Percentiles rank a stretch among this genome's conserved stretches.
These are phyloP conservation scores for Gymnothorax javanicus DNA, from an alignment of 2,797 vertebrate species.

Conservation along the genomic window DNA sequence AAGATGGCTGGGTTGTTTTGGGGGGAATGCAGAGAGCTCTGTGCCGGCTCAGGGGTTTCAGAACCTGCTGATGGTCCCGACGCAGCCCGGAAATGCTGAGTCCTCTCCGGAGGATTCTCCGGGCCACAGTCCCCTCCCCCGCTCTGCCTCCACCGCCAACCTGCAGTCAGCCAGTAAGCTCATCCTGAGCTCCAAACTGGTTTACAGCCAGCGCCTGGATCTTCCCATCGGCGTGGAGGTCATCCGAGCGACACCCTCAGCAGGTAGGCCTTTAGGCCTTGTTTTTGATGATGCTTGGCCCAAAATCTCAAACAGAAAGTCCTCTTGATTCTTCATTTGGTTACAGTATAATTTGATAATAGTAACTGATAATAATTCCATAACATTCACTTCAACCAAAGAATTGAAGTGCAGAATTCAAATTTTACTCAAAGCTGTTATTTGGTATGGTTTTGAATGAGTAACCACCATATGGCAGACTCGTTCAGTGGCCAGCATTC, in stretches of 20 bases:
- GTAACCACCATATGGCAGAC: background rate
- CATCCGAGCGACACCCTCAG: slow-evolving; percentile 93
- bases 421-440: background rate
- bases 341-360: background rate
- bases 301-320: background rate
- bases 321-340: background rate
- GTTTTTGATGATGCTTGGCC: background rate
- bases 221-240: slow-evolving; percentile 91
- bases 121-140: slow-evolving; percentile 80
- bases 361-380: background rate
- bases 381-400: background rate
- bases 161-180: slow-evolving; percentile 97
- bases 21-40: slow-evolving; percentile 69
- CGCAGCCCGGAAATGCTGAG: slow-evolving; percentile 74
- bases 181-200: slow-evolving; percentile 91
- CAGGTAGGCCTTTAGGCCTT: slow-evolving; percentile 74
- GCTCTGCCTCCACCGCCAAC: slow-evolving; percentile 95
- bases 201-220: slow-evolving; percentile 90
- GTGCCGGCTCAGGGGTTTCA: slow-evolving; percentile 72
- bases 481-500: background rate
- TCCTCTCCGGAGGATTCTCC: slow-evolving; percentile 87
- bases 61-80: slow-evolving; percentile 83
- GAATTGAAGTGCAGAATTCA: background rate
- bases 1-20: background rate
- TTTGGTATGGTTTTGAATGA: background rate